Evolutionary conservation across 2,888 invertebrate species (phyloP).

Genomic region (Oxyscelio sp.): DNA sequence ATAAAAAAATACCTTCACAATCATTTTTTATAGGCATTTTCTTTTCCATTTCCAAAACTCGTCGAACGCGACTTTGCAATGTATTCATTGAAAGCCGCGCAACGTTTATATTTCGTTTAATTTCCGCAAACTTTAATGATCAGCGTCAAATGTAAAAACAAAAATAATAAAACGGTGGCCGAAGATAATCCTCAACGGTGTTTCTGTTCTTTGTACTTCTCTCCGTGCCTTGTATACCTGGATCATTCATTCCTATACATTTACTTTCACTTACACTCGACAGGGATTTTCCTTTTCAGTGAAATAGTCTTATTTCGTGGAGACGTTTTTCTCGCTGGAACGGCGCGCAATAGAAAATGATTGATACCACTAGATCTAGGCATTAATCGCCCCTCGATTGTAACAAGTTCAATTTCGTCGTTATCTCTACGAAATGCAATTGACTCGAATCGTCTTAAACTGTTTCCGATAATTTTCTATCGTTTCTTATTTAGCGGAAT

Average conservation of each 20-base stretch:
- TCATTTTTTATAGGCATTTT: too few species aligned
- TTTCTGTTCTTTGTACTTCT: slow-evolving; percentile 15
- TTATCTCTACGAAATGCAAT: slow-evolving; percentile 19
- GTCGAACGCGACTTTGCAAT: too few species aligned
- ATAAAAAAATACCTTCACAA: too few species aligned
- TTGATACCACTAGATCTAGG: slow-evolving; percentile 24
- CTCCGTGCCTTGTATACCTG: slow-evolving; percentile 32
- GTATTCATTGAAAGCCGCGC: too few species aligned
- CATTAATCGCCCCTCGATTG: slow-evolving; percentile 41
- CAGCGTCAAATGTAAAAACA: not conserved
- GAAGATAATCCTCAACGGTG: not conserved
- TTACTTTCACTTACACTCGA: slow-evolving; percentile 64
- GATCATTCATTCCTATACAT: slow-evolving; percentile 59
- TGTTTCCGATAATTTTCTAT: slow-evolving; percentile 43
- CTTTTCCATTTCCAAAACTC: too few species aligned
- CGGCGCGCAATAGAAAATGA: slow-evolving; percentile 39
- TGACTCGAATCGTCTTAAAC: slow-evolving; percentile 41
- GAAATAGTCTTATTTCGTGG: slow-evolving; percentile 64
- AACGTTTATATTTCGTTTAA: too few species aligned
- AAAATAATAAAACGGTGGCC: not conserved
- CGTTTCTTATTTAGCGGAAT: slow-evolving; percentile 24
- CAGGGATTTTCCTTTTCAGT: slow-evolving; percentile 67
- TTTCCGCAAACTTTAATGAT: too few species aligned
- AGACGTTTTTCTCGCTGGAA: slow-evolving; percentile 54
- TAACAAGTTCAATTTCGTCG: slow-evolving; percentile 38